Evolutionary conservation across 2,113 vertebrate species (phyloP).

Genomic region (Takifugu flavidus): DNA sequence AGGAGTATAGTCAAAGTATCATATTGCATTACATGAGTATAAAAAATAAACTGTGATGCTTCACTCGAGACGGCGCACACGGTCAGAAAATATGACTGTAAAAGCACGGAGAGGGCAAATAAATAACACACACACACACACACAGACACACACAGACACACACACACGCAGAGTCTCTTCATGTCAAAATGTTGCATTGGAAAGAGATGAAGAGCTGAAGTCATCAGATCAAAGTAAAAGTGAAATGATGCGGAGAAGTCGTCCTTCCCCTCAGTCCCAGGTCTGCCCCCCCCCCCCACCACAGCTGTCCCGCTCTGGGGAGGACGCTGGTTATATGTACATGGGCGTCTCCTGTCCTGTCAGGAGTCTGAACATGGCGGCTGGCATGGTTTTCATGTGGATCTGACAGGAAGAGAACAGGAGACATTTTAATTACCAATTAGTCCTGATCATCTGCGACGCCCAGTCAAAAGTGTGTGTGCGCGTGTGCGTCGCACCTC

Average conservation of each 20-base stretch:
- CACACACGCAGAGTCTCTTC: conserved; percentile 25
- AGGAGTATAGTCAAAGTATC: conserved; percentile 55
- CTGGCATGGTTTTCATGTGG: conserved; percentile 99
- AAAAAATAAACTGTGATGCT: conserved; percentile 62
- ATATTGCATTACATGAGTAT: conserved; percentile 65
- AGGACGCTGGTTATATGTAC: conserved; percentile 82
- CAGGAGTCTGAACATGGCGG: conserved; percentile 98
- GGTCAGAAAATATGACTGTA: conserved; percentile 38
- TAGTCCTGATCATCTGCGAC: too few species aligned
- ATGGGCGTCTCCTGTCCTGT: conserved; percentile 97
- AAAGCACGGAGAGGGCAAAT: conserved; percentile 69
- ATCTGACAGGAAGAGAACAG: conserved; percentile 75
- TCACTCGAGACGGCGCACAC: conserved; percentile 33
- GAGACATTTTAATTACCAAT: neutral
- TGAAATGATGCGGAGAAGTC: conserved; percentile 16
- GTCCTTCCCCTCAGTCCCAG: conserved; percentile 12
- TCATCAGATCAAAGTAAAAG: conserved; percentile 43
- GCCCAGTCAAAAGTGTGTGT: neutral
- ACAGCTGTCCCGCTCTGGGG: conserved; percentile 22
- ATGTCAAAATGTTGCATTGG: conserved; percentile 38
- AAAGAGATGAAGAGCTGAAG: conserved; percentile 40
- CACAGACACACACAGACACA: conserved; percentile 21
- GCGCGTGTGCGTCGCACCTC: conserved; percentile 79
- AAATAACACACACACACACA: conserved; percentile 56
- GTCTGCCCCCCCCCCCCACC: conserved; percentile 17